A percentile compares a stretch with the other conserved stretches of the same genome.
Evolutionary conservation across 2,113 vertebrate species (phyloP).

Genomic region (Nycticryphes semicollaris): DNA sequence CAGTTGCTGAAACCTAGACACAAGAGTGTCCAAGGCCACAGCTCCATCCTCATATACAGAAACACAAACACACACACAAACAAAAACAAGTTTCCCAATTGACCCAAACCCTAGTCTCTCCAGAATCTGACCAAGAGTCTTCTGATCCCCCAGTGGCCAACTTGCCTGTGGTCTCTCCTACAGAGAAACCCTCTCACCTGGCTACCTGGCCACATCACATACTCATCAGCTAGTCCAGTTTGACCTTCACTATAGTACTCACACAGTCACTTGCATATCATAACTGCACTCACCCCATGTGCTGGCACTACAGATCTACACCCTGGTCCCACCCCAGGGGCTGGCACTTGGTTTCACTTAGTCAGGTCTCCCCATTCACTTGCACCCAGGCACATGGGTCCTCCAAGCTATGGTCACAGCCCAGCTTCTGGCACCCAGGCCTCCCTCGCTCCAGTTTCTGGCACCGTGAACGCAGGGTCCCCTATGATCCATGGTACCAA

Average conservation of each 20-base stretch:
- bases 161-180: background rate
- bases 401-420: background rate
- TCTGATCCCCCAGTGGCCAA: background rate
- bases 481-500: background rate
- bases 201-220: background rate
- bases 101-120: background rate
- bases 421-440: background rate
- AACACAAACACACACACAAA: background rate
- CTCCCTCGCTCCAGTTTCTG: background rate
- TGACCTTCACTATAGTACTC: background rate
- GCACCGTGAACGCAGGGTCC: rapidly evolving
- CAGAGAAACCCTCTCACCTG: background rate
- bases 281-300: background rate
- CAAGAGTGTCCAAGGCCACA: background rate
- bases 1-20: background rate
- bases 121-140: background rate
- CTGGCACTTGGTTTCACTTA: background rate
- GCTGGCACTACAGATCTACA: background rate
- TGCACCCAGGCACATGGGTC: background rate
- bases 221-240: background rate
- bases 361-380: background rate
- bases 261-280: rapidly evolving
- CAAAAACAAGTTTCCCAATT: background rate
- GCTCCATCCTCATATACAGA: background rate
- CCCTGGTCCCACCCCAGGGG: background rate